A percentile compares a stretch with the other conserved stretches of the same genome.
phyloP scores from a whole-genome alignment of 2,113 vertebrate species.

The Cottus gobio region DNA sequence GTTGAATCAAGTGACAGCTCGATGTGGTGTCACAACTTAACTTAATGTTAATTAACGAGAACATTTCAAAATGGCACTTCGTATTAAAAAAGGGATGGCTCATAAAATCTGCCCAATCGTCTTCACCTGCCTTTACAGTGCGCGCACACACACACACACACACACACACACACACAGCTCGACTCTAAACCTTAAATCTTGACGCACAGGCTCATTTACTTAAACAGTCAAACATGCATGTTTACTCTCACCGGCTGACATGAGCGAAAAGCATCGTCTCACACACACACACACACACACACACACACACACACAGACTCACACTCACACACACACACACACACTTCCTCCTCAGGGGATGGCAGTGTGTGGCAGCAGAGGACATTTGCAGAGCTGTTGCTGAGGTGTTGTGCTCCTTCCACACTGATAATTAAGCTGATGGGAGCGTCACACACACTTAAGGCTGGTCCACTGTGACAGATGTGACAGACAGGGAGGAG shows the following conservation, averaged over 20 bases:
- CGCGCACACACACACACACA: background rate
- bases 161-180: conserved; percentile 13
- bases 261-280: background rate
- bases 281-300: background rate
- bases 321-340: background rate
- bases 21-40: too few relatives aligned
- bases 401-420: conserved; percentile 54
- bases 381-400: conserved; percentile 60
- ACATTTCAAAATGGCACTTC: background rate
- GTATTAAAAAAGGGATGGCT: too few relatives aligned
- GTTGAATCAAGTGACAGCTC: background rate
- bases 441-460: conserved; percentile 57
- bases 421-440: conserved; percentile 69
- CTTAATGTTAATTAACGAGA: too few relatives aligned
- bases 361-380: conserved; percentile 61
- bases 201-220: too few relatives aligned
- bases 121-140: background rate
- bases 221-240: too few relatives aligned
- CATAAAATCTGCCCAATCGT: too few relatives aligned
- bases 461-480: conserved; percentile 34
- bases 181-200: conserved; percentile 14
- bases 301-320: background rate
- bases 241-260: background rate
- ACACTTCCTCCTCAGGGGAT: conserved; percentile 5
- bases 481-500: too few relatives aligned